phyloP scores from a whole-genome alignment of 2,888 invertebrate species.

The Tetranychus piercei region DNA sequence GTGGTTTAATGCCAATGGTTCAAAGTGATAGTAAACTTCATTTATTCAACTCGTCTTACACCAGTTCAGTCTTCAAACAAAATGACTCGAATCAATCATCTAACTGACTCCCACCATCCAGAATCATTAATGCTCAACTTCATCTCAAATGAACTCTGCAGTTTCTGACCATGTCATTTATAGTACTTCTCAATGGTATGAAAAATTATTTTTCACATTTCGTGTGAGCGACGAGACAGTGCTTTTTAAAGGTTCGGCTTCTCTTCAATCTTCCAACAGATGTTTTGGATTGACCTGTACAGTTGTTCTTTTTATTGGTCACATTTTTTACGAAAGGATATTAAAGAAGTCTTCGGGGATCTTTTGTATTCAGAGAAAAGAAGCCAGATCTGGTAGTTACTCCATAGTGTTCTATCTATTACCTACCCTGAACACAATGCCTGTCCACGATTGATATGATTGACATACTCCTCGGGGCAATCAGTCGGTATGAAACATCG shows the following conservation, averaged over 20 bases:
- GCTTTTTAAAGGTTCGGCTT: constrained; percentile 10
- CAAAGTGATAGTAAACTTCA: too few relatives aligned
- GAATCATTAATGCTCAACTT: too few relatives aligned
- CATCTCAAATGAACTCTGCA: too few relatives aligned
- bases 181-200: constrained; percentile 15
- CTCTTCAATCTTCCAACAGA: background rate
- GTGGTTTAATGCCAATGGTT: too few relatives aligned
- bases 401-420: constrained; percentile 4
- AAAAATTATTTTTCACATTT: constrained; percentile 15
- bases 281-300: background rate
- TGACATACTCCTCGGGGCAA: background rate
- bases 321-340: constrained; percentile 84
- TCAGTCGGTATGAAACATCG: background rate
- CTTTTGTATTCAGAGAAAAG: background rate
- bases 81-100: too few relatives aligned
- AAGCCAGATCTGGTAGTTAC: background rate
- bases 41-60: too few relatives aligned
- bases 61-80: too few relatives aligned
- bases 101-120: too few relatives aligned
- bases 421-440: constrained; percentile 11
- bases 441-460: background rate
- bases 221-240: constrained; percentile 12
- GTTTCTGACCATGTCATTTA: background rate
- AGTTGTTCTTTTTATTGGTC: constrained; percentile 65
- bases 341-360: constrained; percentile 43